Base-by-base conservation (phyloP, 2,888 invertebrate species). In the Drosophila peninsularis region DNA sequence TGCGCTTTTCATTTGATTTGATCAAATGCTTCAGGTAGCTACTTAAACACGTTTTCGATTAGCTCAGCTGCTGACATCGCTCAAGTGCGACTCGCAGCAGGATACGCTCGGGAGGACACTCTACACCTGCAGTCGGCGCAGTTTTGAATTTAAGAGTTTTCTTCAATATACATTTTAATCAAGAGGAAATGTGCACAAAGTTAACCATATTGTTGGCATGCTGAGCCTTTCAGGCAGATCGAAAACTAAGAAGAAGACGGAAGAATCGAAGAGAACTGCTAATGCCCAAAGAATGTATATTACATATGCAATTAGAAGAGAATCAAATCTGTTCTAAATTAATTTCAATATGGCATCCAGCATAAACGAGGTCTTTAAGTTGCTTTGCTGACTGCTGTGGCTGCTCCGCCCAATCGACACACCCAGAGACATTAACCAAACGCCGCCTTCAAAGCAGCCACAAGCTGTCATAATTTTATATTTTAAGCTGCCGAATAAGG, bases 1-100 rank as follows among this genome's bases (percentile, higher is more conserved):
- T 56, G 21, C 17, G 55, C 30, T 71, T 88, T 78, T 34, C 36
- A 36, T 56, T 45, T 70, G 65, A 70, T 69, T 75, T 86, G 76
- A 82, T 86, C 58, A 83, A 85, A 85, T 90, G 84, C 85, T 89
- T 67, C 84, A 73, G 81, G 75, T 75, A 71, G 89, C 89, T 87
- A 86, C 80, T 87, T 89, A 79, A 90, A 90, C 90, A 90, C 90
- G 91, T 91, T 90, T 90, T 91, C 90, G 80, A 90, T 91, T 90
- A 90, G 81, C 82, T 66, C 71, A 57, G 69, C 69, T 71, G 73
- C 72, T 75, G 80, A 75, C 80, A 71, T 81, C 78, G 78, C 54
- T 87, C 74, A 77, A 53, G 53, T 30, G 47, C 14, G 49, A 41
- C 27, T 52, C 30, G 10, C 11, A 24, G 19, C 62, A 57, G 57